phyloP scores from a whole-genome alignment of 92 coral and sea anemone genomes.

The Plumapathes pennacea region DNA sequence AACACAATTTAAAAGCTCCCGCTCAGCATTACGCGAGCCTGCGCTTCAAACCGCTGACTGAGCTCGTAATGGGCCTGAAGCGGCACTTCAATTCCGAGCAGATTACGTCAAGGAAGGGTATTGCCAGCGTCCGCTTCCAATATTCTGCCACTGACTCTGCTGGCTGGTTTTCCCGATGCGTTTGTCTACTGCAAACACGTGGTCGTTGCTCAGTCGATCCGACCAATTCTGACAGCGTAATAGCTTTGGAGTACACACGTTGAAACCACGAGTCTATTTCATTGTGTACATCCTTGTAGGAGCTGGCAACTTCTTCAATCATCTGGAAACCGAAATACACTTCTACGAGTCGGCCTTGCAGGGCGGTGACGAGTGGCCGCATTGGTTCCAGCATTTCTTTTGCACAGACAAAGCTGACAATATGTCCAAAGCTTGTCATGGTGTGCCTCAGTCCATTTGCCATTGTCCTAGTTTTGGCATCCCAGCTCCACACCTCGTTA shows the following conservation, averaged over 20 bases:
- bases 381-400: slow-evolving; percentile 64
- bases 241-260: slow-evolving; percentile 21
- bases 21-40: too few relatives aligned
- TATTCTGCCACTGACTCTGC: slow-evolving; percentile 35
- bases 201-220: slow-evolving; percentile 19
- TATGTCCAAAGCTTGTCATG: slow-evolving; percentile 58
- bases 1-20: too few relatives aligned
- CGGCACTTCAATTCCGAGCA: slow-evolving; percentile 25
- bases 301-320: slow-evolving; percentile 13
- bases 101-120: slow-evolving; percentile 33
- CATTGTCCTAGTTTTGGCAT: slow-evolving; percentile 56
- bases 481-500: slow-evolving; percentile 64
- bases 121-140: slow-evolving; percentile 44
- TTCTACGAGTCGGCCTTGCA: slow-evolving; percentile 20
- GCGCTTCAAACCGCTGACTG: too few relatives aligned
- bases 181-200: too few relatives aligned
- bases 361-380: slow-evolving; percentile 45
- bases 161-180: slow-evolving; percentile 40
- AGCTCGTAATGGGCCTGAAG: slow-evolving; percentile 44
- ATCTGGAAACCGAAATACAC: slow-evolving; percentile 44
- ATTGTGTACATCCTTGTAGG: slow-evolving; percentile 15
- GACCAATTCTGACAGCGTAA: slow-evolving; percentile 18
- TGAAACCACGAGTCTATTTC: slow-evolving; percentile 38
- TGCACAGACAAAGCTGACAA: slow-evolving; percentile 62
- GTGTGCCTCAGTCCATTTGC: slow-evolving; percentile 79